Base-by-base conservation (phyloP, 2,113 vertebrate genomes). In the Verasper variegatus region DNA sequence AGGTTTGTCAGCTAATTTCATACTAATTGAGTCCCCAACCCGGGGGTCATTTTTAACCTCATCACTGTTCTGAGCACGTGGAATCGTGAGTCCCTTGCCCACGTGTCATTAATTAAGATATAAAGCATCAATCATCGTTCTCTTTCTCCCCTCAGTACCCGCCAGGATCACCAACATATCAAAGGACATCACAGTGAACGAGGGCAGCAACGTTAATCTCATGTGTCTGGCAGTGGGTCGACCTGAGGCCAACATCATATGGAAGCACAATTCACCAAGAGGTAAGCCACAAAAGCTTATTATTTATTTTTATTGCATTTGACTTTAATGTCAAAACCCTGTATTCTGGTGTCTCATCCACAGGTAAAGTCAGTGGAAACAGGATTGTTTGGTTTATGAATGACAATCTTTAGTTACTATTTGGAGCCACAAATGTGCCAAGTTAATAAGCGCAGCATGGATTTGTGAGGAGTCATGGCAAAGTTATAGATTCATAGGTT, bases 131-230 rank as follows among this genome's bases (percentile, higher is more conserved):
- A 80, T 89, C 75, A 64, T 37, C 11, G 24, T 83, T 77, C 76
- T 45, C 27, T 57, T 47, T 74, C 86, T 71, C 31, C 71, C 86
- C 88, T 55, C 93, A 99, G 98, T 99, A 76, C 97, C 98, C 71
- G 97, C 98, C 15, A 96, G 95, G 94, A 98, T 99, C 93, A 94
- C 87, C 3, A 96, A 99, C 88, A 97, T 99, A 89, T 97, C 98
- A 71, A 93, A 94, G 40, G 96, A 98, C 88, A 88, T 99, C 88
- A 96, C 96, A 45, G 97, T 99, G 88, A 99, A 99, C 0, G 98
- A 99, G 91, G 98, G 98, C 0, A 98, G 95, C 92, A 97, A 96
- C 0, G 93, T 99, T 88, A 97, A 95, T 85, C 96, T 99, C 56
- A 96, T 95, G 94, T 99, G 98, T 89, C 94, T 98, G 93, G 98